phyloP scores from a whole-genome alignment of 2,888 invertebrate species.

The Melolontha melolontha region DNA sequence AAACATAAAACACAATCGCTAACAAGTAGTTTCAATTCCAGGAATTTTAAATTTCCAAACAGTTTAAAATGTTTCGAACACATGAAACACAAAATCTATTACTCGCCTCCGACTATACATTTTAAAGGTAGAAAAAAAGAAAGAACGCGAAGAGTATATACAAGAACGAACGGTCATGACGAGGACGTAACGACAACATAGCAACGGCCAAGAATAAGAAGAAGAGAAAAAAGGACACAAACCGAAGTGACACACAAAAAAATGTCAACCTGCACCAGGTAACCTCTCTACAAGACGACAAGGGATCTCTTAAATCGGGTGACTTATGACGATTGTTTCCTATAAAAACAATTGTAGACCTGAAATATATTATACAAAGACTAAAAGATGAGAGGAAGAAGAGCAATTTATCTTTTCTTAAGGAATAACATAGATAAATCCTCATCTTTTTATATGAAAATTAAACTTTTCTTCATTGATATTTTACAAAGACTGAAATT shows the following conservation, averaged over 20 bases:
- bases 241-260: conserved; percentile 53
- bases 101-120: conserved; percentile 62
- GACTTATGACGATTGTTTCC: conserved; percentile 63
- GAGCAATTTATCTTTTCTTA: too few relatives aligned
- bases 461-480: too few relatives aligned
- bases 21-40: conserved; percentile 65
- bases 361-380: too few relatives aligned
- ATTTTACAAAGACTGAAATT: too few relatives aligned
- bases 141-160: neutral
- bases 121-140: conserved; percentile 45
- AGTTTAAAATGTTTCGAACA: conserved; percentile 66
- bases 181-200: neutral
- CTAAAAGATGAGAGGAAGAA: too few relatives aligned
- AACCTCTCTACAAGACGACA: conserved; percentile 56
- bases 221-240: conserved; percentile 51
- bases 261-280: conserved; percentile 60
- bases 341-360: conserved; percentile 47
- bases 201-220: conserved; percentile 44
- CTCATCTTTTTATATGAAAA: too few relatives aligned
- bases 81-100: conserved; percentile 64
- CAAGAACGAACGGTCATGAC: neutral
- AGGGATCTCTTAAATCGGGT: conserved; percentile 54
- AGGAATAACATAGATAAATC: too few relatives aligned
- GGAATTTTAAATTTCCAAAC: conserved; percentile 65
- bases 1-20: conserved; percentile 59